These are phyloP conservation scores for Phasia obesa DNA, from an alignment of 2,888 invertebrate genomes.

Conservation along the genomic window DNA sequence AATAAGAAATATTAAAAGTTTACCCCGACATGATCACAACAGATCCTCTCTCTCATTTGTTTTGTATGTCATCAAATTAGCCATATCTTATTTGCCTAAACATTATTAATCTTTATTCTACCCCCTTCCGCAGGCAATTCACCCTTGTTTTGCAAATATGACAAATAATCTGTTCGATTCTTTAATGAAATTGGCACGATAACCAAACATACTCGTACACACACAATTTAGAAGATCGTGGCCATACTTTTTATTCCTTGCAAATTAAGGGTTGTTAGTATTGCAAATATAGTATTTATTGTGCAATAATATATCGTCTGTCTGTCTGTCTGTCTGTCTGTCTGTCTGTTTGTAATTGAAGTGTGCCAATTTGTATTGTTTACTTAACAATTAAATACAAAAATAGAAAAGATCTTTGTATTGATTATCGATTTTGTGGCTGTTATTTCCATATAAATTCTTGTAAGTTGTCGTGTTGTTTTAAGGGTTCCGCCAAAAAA, in stretches of 20 bases:
- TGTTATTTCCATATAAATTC: constrained; percentile 10
- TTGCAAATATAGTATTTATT: constrained; percentile 27
- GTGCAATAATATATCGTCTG: constrained; percentile 16
- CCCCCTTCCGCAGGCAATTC: neutral
- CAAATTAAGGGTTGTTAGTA: constrained; percentile 27
- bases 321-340: neutral
- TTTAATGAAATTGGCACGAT: constrained; percentile 9
- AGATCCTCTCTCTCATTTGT: no score
- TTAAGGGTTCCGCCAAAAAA: neutral
- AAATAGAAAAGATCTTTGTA: constrained; percentile 25
- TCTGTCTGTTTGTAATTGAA: neutral
- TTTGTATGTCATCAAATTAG: no score
- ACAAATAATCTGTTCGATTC: constrained; percentile 7
- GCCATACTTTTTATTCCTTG: neutral
- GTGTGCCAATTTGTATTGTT: constrained; percentile 49
- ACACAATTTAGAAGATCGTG: neutral
- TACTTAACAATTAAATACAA: constrained; percentile 34
- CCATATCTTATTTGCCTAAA: no score
- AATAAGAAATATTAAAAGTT: no score
- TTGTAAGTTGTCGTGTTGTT: constrained; percentile 26
- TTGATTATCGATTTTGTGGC: constrained; percentile 25
- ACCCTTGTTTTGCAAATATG: constrained; percentile 24
- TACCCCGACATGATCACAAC: no score
- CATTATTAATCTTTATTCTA: neutral
- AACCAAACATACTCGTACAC: neutral